A percentile compares a stretch with the other conserved stretches of the same genome.
These are phyloP conservation scores for Morpho helenor DNA, from an alignment of 2,888 invertebrate species.

Conservation along the genomic window DNA sequence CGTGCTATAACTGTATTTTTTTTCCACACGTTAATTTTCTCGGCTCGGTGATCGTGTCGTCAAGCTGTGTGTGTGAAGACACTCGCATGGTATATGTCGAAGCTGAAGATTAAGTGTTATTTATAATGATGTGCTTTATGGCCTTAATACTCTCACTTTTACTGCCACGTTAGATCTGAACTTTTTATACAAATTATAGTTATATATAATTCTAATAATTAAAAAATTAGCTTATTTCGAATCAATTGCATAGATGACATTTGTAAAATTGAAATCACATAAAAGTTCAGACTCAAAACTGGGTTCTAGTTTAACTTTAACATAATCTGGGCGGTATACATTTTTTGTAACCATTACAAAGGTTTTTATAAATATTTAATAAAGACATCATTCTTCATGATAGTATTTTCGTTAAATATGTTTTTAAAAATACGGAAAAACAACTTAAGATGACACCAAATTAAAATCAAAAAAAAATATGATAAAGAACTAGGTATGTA, in stretches of 20 bases:
- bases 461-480: too few relatives aligned
- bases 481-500: too few relatives aligned
- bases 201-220: too few relatives aligned
- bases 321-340: conserved; percentile 5
- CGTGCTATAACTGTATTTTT: neutral
- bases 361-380: too few relatives aligned
- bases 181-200: conserved; percentile 1
- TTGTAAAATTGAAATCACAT: neutral
- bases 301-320: conserved; percentile 7
- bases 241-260: too few relatives aligned
- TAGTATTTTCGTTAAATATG: too few relatives aligned
- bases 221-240: too few relatives aligned
- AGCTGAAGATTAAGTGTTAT: conserved; percentile 14
- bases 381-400: too few relatives aligned
- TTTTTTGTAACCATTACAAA: neutral
- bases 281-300: conserved; percentile 1
- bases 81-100: conserved; percentile 8
- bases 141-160: neutral
- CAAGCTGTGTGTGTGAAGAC: conserved; percentile 15
- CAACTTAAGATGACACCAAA: too few relatives aligned
- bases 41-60: neutral
- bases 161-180: conserved; percentile 9
- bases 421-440: too few relatives aligned
- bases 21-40: conserved; percentile 1
- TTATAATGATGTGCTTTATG: conserved; percentile 10